phyloP scores from a whole-genome alignment of 2,888 invertebrate species.

The Petrolisthes cinctipes region DNA sequence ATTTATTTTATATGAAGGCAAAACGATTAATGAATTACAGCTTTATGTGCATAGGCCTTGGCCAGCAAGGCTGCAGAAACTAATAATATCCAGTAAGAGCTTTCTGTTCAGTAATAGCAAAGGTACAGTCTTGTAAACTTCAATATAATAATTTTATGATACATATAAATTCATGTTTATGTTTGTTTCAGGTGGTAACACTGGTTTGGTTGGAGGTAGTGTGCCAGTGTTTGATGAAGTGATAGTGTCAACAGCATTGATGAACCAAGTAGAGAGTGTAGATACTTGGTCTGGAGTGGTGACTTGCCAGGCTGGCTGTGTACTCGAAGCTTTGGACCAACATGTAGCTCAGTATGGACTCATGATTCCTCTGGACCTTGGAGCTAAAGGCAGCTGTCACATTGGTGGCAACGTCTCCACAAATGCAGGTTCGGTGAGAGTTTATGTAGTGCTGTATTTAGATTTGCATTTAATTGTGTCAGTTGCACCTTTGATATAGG shows the following conservation, averaged over 20 bases:
- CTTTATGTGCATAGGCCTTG: no score
- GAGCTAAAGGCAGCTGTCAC: slow-evolving; percentile 95
- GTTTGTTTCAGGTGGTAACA: slow-evolving; percentile 80
- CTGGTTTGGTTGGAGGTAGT: slow-evolving; percentile 95
- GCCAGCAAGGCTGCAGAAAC: no score
- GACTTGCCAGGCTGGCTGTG: slow-evolving; percentile 80
- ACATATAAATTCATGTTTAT: no score
- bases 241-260: slow-evolving; percentile 83
- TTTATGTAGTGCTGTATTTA: no score
- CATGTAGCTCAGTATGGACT: slow-evolving; percentile 80
- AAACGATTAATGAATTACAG: no score
- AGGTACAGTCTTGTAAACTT: no score
- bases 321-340: slow-evolving; percentile 87
- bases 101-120: no score
- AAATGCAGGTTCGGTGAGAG: slow-evolving; percentile 77
- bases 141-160: no score
- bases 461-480: no score
- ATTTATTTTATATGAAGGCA: no score
- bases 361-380: slow-evolving; percentile 95
- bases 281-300: slow-evolving; percentile 59
- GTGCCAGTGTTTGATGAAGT: slow-evolving; percentile 98
- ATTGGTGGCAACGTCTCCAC: slow-evolving; percentile 97
- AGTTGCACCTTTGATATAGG: no score
- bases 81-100: no score
- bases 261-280: slow-evolving; percentile 80